Evolutionary conservation across 1,140 invertebrate species (phyloP).

Genomic region (Brachionus calyciflorus): DNA sequence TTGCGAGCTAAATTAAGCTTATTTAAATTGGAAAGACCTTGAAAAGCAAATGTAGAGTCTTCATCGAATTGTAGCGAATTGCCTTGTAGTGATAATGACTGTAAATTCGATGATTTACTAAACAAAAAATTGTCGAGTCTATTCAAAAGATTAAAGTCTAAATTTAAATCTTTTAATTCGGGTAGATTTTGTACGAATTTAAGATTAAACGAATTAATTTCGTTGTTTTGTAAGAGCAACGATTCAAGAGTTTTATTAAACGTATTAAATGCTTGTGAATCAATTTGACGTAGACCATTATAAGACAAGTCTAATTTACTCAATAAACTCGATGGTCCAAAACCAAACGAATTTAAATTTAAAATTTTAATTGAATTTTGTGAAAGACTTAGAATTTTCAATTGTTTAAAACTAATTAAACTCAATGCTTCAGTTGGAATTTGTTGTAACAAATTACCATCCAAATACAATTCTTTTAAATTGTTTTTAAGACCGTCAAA

Average conservation of each 20-base stretch:
- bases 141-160: conserved; percentile 39
- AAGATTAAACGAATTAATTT: conserved; percentile 30
- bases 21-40: background rate
- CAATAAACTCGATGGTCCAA: background rate
- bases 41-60: conserved; percentile 1
- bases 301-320: conserved; percentile 35
- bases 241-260: conserved; percentile 31
- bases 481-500: conserved; percentile 27
- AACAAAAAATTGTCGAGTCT: conserved; percentile 1
- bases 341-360: background rate
- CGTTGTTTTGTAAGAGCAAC: conserved; percentile 43
- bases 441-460: conserved; percentile 19
- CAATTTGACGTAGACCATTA: conserved; percentile 7
- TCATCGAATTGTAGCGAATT: conserved; percentile 17
- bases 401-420: background rate
- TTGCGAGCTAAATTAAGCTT: conserved; percentile 27
- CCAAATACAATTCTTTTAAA: conserved; percentile 35
- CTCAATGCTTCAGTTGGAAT: conserved; percentile 12
- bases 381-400: background rate
- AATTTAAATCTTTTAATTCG: conserved; percentile 28
- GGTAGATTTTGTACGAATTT: conserved; percentile 18
- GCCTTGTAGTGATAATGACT: conserved; percentile 4
- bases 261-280: background rate
- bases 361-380: conserved; percentile 22
- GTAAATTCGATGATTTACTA: background rate